Evolutionary conservation across 2,113 vertebrate species (phyloP).

Genomic region (Nycticebus coucang): DNA sequence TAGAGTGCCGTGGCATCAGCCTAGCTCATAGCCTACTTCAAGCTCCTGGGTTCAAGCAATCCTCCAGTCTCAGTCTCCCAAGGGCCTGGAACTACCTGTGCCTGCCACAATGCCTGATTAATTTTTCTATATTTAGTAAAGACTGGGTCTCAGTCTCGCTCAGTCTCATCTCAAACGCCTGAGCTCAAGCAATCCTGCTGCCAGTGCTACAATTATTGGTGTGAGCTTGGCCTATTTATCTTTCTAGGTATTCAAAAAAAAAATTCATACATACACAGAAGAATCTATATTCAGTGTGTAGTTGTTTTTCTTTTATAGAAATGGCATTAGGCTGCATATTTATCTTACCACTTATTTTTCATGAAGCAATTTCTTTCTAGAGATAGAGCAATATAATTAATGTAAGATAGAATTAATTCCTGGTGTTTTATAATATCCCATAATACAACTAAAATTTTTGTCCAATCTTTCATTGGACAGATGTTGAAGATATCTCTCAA

Average conservation of each 20-base stretch:
- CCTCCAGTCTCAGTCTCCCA: too few relatives aligned
- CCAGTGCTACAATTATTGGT: too few relatives aligned
- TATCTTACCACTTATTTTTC: neutral
- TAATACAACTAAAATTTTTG: neutral
- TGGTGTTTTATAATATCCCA: neutral
- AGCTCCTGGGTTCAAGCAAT: too few relatives aligned
- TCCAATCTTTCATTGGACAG: neutral
- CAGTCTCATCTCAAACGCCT: too few relatives aligned
- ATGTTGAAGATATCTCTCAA: neutral
- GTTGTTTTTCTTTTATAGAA: neutral
- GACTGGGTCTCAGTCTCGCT: too few relatives aligned
- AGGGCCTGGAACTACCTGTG: too few relatives aligned
- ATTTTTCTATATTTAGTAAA: too few relatives aligned
- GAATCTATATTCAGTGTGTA: neutral
- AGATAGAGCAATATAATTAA: too few relatives aligned
- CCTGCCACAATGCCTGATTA: too few relatives aligned
- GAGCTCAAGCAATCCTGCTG: too few relatives aligned
- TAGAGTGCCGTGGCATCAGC: too few relatives aligned
- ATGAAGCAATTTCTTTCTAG: neutral
- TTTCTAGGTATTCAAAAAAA: neutral
- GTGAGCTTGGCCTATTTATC: neutral
- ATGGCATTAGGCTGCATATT: neutral
- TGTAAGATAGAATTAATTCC: neutral
- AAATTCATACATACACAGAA: neutral
- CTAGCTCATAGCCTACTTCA: too few relatives aligned